These are phyloP conservation scores for Promerops cafer DNA, from an alignment of 2,113 vertebrate species.

Conservation along the genomic window DNA sequence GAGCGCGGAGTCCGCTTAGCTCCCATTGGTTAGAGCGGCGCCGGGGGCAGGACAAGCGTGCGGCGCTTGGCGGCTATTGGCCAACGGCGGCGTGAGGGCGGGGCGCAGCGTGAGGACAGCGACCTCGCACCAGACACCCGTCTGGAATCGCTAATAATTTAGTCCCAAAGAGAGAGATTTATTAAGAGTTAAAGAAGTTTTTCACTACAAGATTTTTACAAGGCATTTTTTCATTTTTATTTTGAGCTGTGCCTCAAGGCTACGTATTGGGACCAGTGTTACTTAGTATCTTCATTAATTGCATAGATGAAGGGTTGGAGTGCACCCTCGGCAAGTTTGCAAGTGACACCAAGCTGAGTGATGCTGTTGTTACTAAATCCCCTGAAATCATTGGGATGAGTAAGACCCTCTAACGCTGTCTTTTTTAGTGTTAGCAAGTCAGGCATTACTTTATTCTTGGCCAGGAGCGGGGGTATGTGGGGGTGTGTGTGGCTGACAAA, in stretches of 20 bases:
- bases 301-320: too few species aligned
- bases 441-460: background rate
- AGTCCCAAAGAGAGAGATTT: background rate
- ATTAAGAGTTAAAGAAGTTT: background rate
- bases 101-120: background rate
- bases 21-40: background rate
- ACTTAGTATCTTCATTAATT: background rate
- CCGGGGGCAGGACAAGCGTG: fast-evolving
- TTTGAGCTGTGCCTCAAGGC: background rate
- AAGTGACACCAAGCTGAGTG: background rate
- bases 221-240: background rate
- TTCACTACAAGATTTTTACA: background rate
- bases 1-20: background rate
- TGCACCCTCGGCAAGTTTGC: background rate
- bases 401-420: background rate
- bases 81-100: background rate
- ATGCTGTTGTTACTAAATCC: background rate
- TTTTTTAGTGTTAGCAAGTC: background rate
- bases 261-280: too few species aligned
- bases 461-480: fast-evolving
- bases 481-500: background rate
- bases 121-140: fast-evolving
- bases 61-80: background rate
- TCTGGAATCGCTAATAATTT: background rate
- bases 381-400: background rate